Conservation (phyloP, 2,888 invertebrate species). For the Drosophila atroscutellata region DNA sequence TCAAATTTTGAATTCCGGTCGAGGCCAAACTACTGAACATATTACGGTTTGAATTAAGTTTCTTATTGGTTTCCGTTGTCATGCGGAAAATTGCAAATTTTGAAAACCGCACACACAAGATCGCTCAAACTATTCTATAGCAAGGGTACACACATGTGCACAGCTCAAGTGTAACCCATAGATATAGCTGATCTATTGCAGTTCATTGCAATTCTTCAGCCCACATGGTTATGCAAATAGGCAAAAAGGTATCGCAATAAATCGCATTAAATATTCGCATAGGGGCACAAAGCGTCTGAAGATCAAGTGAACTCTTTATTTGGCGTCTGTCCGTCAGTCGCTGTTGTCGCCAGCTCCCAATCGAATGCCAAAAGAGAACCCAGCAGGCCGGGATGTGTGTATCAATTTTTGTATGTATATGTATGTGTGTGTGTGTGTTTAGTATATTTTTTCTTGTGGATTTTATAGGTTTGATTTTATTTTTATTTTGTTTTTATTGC, state of each 20-base stretch:
- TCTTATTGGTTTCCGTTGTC: background rate
- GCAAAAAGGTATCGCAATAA: slow-evolving; percentile 57
- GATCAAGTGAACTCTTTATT: slow-evolving; percentile 64
- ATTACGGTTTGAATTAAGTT: background rate
- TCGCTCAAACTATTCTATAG: too few relatives aligned
- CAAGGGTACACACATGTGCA: background rate
- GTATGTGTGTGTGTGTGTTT: slow-evolving; percentile 40
- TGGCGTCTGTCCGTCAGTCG: slow-evolving; percentile 29
- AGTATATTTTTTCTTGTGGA: slow-evolving; percentile 48
- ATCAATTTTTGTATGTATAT: background rate
- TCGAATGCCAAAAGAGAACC: slow-evolving; percentile 37
- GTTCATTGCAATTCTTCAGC: slow-evolving; percentile 38
- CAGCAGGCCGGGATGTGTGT: slow-evolving; percentile 31
- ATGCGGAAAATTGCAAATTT: background rate
- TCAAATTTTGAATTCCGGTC: background rate
- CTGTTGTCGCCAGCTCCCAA: slow-evolving; percentile 28
- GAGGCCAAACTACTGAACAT: background rate
- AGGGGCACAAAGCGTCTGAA: slow-evolving; percentile 68
- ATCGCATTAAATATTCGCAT: slow-evolving; percentile 72
- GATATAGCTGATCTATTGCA: slow-evolving; percentile 13
- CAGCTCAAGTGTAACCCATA: background rate
- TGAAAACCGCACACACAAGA: background rate
- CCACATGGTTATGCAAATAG: slow-evolving; percentile 68
- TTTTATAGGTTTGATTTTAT: slow-evolving; percentile 67
- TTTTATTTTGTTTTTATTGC: slow-evolving; percentile 76